Evolutionary conservation across 1,140 invertebrate species (phyloP).

Genomic region (Drosophila bifasciata): DNA sequence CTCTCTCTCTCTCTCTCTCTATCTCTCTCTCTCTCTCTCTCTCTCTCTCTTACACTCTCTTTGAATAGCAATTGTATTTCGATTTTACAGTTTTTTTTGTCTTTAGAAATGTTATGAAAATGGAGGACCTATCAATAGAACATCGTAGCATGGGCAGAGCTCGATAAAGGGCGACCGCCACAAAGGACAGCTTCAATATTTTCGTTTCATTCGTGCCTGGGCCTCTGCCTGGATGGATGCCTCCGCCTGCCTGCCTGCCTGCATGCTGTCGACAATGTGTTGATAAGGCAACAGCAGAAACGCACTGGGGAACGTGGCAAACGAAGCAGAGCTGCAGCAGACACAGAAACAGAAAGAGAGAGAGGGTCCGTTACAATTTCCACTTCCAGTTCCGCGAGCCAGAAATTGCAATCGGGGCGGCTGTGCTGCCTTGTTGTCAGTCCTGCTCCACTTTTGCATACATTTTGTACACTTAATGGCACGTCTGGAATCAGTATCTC

Average conservation of each 20-base stretch:
- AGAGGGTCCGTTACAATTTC: slow-evolving; percentile 55
- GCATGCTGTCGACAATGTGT: slow-evolving; percentile 67
- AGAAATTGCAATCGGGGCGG: slow-evolving; percentile 25
- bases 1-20: neutral
- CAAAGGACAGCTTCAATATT: slow-evolving; percentile 76
- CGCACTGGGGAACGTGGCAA: neutral
- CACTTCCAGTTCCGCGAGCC: slow-evolving; percentile 47
- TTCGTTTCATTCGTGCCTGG: slow-evolving; percentile 74
- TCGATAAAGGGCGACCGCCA: slow-evolving; percentile 27
- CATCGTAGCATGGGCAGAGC: neutral
- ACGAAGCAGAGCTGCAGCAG: neutral
- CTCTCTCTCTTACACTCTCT: slow-evolving; percentile 1
- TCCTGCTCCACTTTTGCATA: slow-evolving; percentile 55
- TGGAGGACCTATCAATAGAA: neutral
- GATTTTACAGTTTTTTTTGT: slow-evolving; percentile 78
- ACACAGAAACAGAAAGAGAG: neutral
- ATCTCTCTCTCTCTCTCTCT: neutral
- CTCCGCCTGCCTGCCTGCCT: slow-evolving; percentile 6
- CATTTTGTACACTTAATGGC: slow-evolving; percentile 51
- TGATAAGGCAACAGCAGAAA: slow-evolving; percentile 64
- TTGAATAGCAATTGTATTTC: slow-evolving; percentile 69
- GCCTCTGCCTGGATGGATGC: slow-evolving; percentile 15
- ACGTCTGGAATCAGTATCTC: neutral
- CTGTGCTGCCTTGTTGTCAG: slow-evolving; percentile 8
- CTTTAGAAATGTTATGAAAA: slow-evolving; percentile 65